Evolutionary conservation across 2,888 invertebrate genomes (phyloP).

Genomic region (Monochamus alternatus): DNA sequence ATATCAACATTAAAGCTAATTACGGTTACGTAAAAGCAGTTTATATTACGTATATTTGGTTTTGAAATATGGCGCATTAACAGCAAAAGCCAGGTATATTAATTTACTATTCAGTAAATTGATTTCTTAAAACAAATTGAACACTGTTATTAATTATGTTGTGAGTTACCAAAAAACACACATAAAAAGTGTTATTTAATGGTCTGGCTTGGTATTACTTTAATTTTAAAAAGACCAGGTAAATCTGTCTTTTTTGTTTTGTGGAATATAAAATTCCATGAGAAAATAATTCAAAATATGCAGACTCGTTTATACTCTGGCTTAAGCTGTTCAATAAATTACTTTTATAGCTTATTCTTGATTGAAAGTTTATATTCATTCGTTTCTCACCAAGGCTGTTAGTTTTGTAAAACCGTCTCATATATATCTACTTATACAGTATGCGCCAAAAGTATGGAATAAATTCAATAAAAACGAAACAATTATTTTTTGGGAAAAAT

Average conservation of each 20-base stretch:
- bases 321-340: conserved; percentile 31
- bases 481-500: too few species aligned
- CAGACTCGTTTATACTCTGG: conserved; percentile 10
- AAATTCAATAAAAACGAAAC: too few species aligned
- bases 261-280: conserved; percentile 31
- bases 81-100: conserved; percentile 21
- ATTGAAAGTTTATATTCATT: conserved; percentile 10
- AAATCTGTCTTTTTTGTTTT: conserved; percentile 25
- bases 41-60: conserved; percentile 23
- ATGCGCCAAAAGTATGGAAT: too few species aligned
- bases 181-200: conserved; percentile 30
- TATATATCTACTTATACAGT: background rate
- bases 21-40: conserved; percentile 28
- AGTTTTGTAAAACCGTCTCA: conserved; percentile 23
- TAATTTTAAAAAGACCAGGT: conserved; percentile 18
- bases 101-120: conserved; percentile 30
- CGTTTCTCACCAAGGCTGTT: conserved; percentile 19
- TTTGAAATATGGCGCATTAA: conserved; percentile 28
- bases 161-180: conserved; percentile 15
- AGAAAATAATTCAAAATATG: conserved; percentile 33
- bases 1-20: conserved; percentile 33
- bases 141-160: conserved; percentile 18
- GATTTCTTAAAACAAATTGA: conserved; percentile 30
- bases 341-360: conserved; percentile 24
- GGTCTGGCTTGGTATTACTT: conserved; percentile 13